Percentiles rank a stretch among this genome's conserved stretches.
These are phyloP conservation scores for Bedellia somnulentella DNA, from an alignment of 2,888 invertebrate species.

Conservation along the genomic window DNA sequence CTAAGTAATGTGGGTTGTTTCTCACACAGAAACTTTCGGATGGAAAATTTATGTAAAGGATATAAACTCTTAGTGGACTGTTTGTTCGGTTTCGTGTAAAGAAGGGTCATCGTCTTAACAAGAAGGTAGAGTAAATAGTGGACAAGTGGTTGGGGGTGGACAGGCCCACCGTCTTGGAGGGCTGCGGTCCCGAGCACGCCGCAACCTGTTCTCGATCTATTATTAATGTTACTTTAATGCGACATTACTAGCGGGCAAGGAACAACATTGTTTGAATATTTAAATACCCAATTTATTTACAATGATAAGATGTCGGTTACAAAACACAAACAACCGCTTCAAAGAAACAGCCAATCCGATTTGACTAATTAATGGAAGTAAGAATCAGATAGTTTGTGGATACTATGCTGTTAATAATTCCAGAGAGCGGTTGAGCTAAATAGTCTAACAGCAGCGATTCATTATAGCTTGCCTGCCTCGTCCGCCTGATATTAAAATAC, in stretches of 20 bases:
- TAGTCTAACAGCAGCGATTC: constrained; percentile 50
- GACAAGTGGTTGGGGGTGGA: constrained; percentile 15
- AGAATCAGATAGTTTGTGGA: not conserved
- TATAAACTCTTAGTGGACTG: constrained; percentile 56
- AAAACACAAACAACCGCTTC: too few relatives aligned
- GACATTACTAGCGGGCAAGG: too few relatives aligned
- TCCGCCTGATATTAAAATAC: constrained; percentile 51
- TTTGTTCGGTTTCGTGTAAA: too few relatives aligned
- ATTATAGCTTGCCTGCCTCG: constrained; percentile 59
- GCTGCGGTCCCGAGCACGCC: constrained; percentile 34
- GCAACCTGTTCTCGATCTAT: constrained; percentile 49
- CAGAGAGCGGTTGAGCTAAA: constrained; percentile 56
- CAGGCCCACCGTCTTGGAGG: constrained; percentile 24
- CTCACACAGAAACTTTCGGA: constrained; percentile 7
- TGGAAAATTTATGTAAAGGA: constrained; percentile 47
- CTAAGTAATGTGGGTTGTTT: too few relatives aligned
- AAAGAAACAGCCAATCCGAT: constrained; percentile 2
- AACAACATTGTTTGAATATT: not conserved
- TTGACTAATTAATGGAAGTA: constrained; percentile 2
- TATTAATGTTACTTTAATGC: constrained; percentile 48
- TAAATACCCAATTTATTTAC: not conserved
- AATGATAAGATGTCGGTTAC: not conserved
- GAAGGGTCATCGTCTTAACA: constrained; percentile 28
- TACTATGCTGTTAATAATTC: constrained; percentile 55
- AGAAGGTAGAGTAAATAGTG: constrained; percentile 52